phyloP scores from a whole-genome alignment of 2,113 vertebrate genomes.

The Raja brachyura region DNA sequence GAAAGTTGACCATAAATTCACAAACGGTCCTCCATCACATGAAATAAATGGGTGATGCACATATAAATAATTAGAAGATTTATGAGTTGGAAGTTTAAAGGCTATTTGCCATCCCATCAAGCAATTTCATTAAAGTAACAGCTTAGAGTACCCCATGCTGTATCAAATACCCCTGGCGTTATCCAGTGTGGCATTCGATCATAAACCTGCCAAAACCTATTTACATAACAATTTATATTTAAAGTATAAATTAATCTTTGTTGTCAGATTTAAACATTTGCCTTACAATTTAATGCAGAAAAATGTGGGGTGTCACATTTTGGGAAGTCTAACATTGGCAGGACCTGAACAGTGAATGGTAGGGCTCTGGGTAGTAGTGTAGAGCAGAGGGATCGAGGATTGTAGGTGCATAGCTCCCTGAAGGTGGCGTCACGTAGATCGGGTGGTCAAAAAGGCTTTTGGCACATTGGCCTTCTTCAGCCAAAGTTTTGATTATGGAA shows the following conservation, averaged over 20 bases:
- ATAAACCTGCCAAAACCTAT: neutral
- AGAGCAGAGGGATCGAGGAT: no score
- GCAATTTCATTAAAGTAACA: conserved; percentile 28
- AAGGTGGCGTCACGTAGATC: no score
- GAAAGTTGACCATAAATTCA: conserved; percentile 29
- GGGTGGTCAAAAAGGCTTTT: no score
- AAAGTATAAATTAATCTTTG: conserved; percentile 3
- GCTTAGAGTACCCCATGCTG: neutral
- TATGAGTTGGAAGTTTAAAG: conserved; percentile 12
- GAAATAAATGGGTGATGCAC: conserved; percentile 7
- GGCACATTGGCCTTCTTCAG: no score
- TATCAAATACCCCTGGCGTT: neutral
- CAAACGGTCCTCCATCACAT: neutral
- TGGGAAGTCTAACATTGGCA: no score
- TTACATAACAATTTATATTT: neutral
- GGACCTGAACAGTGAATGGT: no score
- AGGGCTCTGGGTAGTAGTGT: no score
- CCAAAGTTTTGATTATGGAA: no score
- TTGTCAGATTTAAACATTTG: neutral
- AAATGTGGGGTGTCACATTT: no score
- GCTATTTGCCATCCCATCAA: conserved; percentile 7
- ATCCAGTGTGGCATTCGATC: neutral
- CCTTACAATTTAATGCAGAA: no score
- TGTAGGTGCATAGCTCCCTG: no score
- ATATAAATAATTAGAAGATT: conserved; percentile 14